Conservation (phyloP, 2,797 vertebrate species). For the Kryptolebias ocellatus region DNA sequence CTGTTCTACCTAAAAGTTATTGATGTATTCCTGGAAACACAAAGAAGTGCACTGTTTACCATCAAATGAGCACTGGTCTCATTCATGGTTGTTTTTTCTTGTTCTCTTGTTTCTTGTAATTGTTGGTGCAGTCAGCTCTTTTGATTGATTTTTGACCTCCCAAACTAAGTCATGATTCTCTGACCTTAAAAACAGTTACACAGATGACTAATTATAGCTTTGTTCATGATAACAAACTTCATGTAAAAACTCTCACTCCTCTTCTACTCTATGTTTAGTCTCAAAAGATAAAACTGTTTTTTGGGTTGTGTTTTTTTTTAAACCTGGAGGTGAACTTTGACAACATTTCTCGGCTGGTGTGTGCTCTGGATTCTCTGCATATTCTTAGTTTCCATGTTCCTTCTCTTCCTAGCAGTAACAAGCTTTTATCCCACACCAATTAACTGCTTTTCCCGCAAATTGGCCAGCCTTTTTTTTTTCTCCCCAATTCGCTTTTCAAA, state of each 20-base stretch:
- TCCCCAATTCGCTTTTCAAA: slow-evolving; percentile 19
- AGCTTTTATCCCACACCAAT: background rate
- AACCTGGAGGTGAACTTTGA: background rate
- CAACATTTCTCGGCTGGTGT: slow-evolving; percentile 3
- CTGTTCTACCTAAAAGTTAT: background rate
- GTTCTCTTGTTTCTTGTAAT: background rate
- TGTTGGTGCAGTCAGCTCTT: too few species aligned
- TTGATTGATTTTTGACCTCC: too few species aligned
- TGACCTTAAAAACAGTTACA: too few species aligned
- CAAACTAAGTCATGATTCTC: too few species aligned
- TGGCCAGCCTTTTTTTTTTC: background rate
- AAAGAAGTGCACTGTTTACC: background rate
- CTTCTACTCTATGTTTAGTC: background rate
- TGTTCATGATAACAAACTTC: background rate
- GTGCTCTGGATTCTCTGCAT: slow-evolving; percentile 1
- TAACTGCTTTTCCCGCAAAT: background rate
- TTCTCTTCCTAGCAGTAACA: slow-evolving; percentile 6
- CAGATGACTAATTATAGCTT: too few species aligned
- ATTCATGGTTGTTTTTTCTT: too few species aligned
- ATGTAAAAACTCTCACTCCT: background rate
- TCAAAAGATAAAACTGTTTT: background rate
- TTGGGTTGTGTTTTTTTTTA: background rate
- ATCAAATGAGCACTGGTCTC: too few species aligned
- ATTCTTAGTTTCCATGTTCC: slow-evolving; percentile 11
- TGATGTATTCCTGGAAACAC: background rate